Percentiles rank a stretch among this genome's conserved stretches.
Evolutionary conservation across 2,113 vertebrate genomes (phyloP).

Genomic region (Tinamus guttatus): DNA sequence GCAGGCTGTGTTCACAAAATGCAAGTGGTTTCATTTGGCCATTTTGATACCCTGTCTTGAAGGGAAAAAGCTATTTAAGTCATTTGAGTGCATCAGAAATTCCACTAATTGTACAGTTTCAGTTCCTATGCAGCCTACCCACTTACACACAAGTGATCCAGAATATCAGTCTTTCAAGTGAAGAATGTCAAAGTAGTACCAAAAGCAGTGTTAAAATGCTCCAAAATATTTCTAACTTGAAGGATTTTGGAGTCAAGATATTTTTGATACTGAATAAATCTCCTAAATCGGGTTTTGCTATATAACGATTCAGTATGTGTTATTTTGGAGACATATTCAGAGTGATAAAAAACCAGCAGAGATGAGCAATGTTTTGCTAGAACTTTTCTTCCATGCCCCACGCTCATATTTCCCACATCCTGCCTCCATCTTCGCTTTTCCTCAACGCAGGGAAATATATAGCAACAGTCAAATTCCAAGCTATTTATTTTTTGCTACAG

Average conservation of each 20-base stretch:
- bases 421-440: background rate
- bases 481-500: background rate
- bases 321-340: background rate
- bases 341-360: background rate
- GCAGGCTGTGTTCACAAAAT: background rate
- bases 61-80: constrained; percentile 4
- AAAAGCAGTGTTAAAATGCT: background rate
- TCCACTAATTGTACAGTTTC: background rate
- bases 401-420: background rate
- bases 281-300: background rate
- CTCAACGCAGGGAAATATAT: background rate
- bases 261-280: background rate
- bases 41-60: background rate
- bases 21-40: constrained; percentile 8
- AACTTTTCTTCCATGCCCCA: background rate
- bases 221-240: background rate
- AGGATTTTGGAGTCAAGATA: background rate
- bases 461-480: background rate
- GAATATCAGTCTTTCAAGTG: constrained; percentile 18
- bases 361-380: background rate
- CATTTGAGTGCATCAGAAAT: constrained; percentile 24
- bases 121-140: background rate
- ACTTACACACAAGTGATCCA: background rate
- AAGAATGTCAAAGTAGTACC: constrained; percentile 29
- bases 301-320: background rate